Base-by-base conservation (phyloP, 2,888 invertebrate genomes). In the Drosophila aldrichi region DNA sequence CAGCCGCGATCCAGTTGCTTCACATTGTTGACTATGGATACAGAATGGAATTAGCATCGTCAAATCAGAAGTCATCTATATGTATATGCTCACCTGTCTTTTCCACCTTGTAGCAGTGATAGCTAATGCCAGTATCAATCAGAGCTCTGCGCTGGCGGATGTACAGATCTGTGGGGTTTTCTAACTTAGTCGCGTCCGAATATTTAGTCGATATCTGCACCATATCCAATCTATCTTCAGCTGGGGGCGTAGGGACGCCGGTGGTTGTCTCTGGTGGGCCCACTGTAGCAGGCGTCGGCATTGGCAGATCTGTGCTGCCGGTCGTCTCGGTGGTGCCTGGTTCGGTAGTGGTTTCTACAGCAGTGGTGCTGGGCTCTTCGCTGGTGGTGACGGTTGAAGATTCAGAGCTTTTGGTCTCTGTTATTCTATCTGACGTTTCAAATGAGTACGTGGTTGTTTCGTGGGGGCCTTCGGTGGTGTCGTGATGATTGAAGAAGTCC, bases 41-140 rank as follows among this genome's bases (percentile, higher is more conserved):
- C 12, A 59, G 55, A 32, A 36, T 22, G 2, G 1, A 34, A 3
- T 36, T 25, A n/a, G 34, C 7, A 12, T 32, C 4, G 18, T 34
- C 2, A 6, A 14, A 20, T 20, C 10, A 44, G 12, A 0, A 14
- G 14, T 8, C 3, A 8, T 8, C 40, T n/a, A 8, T 16, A 8
- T 36, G 10, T 16, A 16, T n/a, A 7, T 38, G 38, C 83, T 78
- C 61, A 92, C 92, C 71, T 52, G 55, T 76, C 61, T 85, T 81
- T 20, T 82, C 64, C 49, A 91, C 83, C 29, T 77, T 77, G 59
- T 82, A 92, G 67, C 92, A 92, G 43, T 92, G 91, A 56, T 85
- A 92, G 22, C 86, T 90, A 59, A 77, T 49, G 20, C 57, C 76
- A 6, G 78, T 66, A 3, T 74, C 36, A 46, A 79, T 46, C 54